Base-by-base conservation (phyloP, 37 sponge, comb jelly and placozoan genomes). In the Petrosia ficiformis region DNA sequence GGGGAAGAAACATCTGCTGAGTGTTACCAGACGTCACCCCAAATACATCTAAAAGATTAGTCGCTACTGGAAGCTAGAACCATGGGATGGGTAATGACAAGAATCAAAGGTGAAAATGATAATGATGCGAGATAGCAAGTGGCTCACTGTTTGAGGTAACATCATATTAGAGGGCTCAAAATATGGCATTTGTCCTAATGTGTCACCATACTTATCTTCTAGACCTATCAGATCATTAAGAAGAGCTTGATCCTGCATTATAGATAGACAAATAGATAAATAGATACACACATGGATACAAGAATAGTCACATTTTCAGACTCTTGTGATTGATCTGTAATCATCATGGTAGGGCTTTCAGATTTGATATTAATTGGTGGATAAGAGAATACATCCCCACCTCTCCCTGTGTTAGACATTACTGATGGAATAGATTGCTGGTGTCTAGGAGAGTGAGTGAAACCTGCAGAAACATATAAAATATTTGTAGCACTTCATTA, bases 201-300 rank as follows among this genome's bases (percentile, higher is more conserved):
- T 77, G 68, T 85, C 86, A 0, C 74, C 80, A 85, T 78, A 85
- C 61, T 86, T 86, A 68, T 86, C 86, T 75, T 86, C 86, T 25
- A 86, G 68, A 34, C 80, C 70, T 80, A 86, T 86, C 32, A 86
- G 79, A 61, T 86, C 86, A 22, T 86, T 80, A 42, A 86, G 79
- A 36, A 86, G 71, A 61, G 63, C 63, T 74, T 86, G 86, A 16
- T 86, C 86, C 64, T 86, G 80, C 41, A 87, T 65, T 70, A 24
- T 44, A 42, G 43, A n/a, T 24, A 70, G 26, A 61, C 63, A 8
- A 61, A n/a, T 5, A 8, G 26, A 61, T n/a, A n/a, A n/a, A 61
- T 6, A 61, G 5, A n/a, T 6, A 6, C 63, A 61, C 14, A 5
- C 6, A n/a, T n/a, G n/a, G 28, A 61, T 24, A 29, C 28, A 6